Percentiles rank a stretch among this genome's conserved stretches.
phyloP scores from a whole-genome alignment of 2,888 invertebrate species.

The Phortica okadai region DNA sequence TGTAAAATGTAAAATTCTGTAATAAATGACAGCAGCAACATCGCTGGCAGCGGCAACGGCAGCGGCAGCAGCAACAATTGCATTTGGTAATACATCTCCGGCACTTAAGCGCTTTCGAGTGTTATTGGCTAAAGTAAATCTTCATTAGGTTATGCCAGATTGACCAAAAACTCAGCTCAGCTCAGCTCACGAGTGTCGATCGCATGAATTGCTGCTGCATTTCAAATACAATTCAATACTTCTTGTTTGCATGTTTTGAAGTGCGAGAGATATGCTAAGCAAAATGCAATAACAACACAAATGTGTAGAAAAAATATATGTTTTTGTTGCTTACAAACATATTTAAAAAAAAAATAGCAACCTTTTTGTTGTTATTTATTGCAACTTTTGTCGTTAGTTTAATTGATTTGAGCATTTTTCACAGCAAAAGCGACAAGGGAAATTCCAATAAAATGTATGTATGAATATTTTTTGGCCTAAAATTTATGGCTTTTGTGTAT shows the following conservation, averaged over 20 bases:
- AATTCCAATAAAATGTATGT: constrained; percentile 36
- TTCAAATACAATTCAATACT: not conserved
- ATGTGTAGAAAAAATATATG: constrained; percentile 43
- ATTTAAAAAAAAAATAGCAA: constrained; percentile 20
- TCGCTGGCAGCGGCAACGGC: not conserved
- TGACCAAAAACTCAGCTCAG: constrained; percentile 54
- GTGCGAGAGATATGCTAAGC: constrained; percentile 10
- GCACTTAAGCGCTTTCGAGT: constrained; percentile 44
- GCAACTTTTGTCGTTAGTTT: constrained; percentile 67
- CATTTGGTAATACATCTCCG: constrained; percentile 27
- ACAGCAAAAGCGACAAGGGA: constrained; percentile 40
- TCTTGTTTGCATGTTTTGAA: not conserved
- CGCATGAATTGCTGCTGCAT: not conserved
- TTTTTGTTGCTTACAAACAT: not conserved
- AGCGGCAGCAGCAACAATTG: not conserved
- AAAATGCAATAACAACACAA: constrained; percentile 54
- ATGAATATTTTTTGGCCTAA: not conserved
- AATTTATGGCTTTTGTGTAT: not conserved
- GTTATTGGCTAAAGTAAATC: constrained; percentile 74
- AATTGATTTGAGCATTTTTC: constrained; percentile 67
- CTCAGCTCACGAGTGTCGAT: not conserved
- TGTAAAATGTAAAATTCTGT: constrained; percentile 70
- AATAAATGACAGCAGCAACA: constrained; percentile 61
- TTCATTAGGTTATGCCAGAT: constrained; percentile 73
- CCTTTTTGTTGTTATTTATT: constrained; percentile 57